Percentiles rank a stretch among this genome's conserved stretches.
Conservation (phyloP, 92 coral and sea anemone species). For the Nematostella vectensis region DNA sequence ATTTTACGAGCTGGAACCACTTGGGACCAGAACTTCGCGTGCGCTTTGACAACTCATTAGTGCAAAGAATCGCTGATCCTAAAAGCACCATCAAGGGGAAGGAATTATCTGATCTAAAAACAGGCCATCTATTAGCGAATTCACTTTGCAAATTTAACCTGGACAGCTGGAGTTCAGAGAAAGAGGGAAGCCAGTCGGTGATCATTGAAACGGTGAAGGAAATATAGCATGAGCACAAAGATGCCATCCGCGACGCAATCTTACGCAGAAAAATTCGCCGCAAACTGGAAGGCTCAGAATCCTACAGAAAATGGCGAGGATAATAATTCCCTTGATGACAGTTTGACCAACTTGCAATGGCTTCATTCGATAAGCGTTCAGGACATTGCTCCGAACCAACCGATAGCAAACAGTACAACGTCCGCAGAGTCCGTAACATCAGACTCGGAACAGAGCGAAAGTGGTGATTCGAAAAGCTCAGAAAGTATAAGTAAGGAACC, state of each 20-base stretch:
- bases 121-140: background rate
- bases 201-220: too few relatives aligned
- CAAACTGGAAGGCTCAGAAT: conserved; percentile 90
- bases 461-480: conserved; percentile 62
- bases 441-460: conserved; percentile 79
- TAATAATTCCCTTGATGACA: conserved; percentile 62
- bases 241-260: conserved; percentile 76
- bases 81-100: too few relatives aligned
- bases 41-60: too few relatives aligned
- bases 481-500: conserved; percentile 55
- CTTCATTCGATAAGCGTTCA: conserved; percentile 76
- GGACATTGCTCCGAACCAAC: conserved; percentile 61
- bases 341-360: conserved; percentile 95
- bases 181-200: background rate
- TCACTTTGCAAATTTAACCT: background rate
- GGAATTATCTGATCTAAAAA: too few relatives aligned
- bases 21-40: background rate
- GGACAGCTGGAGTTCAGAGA: conserved; percentile 9
- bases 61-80: too few relatives aligned
- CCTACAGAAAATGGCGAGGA: conserved; percentile 66
- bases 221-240: conserved; percentile 49
- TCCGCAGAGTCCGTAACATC: conserved; percentile 50
- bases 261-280: conserved; percentile 94
- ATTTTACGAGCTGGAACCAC: too few relatives aligned
- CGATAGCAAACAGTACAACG: conserved; percentile 27